These are phyloP conservation scores for Neomorphus geoffroyi DNA, from an alignment of 2,797 vertebrate genomes.

Conservation along the genomic window DNA sequence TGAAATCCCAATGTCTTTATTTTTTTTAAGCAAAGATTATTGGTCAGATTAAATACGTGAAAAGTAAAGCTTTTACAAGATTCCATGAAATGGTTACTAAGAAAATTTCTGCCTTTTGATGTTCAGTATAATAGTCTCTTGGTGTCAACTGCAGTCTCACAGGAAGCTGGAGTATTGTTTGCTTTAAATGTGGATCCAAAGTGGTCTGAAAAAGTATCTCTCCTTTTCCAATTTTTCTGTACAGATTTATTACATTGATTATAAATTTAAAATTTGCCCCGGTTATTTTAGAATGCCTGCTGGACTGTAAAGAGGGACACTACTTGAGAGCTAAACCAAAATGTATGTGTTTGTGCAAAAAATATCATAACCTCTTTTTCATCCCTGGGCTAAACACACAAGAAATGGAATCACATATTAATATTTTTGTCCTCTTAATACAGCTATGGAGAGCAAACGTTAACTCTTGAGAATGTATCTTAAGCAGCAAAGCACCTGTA, in stretches of 20 bases:
- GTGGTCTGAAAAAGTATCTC: not conserved
- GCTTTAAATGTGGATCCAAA: not conserved
- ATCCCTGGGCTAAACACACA: not conserved
- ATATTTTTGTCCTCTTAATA: not conserved
- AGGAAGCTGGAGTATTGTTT: not conserved
- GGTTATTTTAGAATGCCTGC: not conserved
- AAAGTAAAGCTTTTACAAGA: not conserved
- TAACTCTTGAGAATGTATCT: not conserved
- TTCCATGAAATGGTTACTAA: not conserved
- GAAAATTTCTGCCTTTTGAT: not conserved
- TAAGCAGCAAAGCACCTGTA: not conserved
- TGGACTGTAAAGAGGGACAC: not conserved
- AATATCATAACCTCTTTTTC: not conserved
- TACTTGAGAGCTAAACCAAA: not conserved
- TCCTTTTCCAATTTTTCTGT: fast-evolving
- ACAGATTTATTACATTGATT: not conserved
- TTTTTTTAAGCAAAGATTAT: not conserved
- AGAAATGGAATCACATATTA: not conserved
- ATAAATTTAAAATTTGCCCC: not conserved
- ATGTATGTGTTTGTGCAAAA: not conserved
- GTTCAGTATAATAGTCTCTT: not conserved
- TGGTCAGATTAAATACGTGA: not conserved
- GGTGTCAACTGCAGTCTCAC: not conserved
- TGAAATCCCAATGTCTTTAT: not conserved
- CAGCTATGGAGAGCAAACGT: not conserved